These are phyloP conservation scores for Uloborus plumipes DNA, from an alignment of 2,888 invertebrate species.

Conservation along the genomic window DNA sequence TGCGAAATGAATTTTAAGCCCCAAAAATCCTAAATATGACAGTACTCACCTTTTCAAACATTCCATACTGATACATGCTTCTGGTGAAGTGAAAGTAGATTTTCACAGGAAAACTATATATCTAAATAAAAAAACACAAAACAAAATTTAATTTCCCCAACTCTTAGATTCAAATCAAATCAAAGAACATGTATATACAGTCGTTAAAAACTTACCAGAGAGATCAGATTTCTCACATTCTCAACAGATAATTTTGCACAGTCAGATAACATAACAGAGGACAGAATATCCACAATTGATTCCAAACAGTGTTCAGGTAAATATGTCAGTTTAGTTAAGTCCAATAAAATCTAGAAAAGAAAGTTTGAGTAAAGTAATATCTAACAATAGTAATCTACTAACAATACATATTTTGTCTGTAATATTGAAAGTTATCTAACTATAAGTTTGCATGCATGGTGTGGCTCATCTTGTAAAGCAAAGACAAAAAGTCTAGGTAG, in stretches of 20 bases:
- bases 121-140: slow-evolving; percentile 18
- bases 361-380: not conserved
- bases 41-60: slow-evolving; percentile 65
- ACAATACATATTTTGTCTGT: too few relatives aligned
- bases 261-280: slow-evolving; percentile 23
- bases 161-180: too few relatives aligned
- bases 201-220: slow-evolving; percentile 21
- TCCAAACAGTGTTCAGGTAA: slow-evolving; percentile 28
- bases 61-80: slow-evolving; percentile 63
- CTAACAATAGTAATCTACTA: too few relatives aligned
- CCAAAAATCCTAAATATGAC: not conserved
- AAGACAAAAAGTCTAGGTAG: too few relatives aligned
- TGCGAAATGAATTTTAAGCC: too few relatives aligned
- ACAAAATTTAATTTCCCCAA: not conserved
- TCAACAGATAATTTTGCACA: slow-evolving; percentile 34
- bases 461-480: too few relatives aligned
- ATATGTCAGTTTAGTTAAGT: slow-evolving; percentile 4
- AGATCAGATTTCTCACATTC: slow-evolving; percentile 14
- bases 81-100: slow-evolving; percentile 38
- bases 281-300: slow-evolving; percentile 25
- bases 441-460: too few relatives aligned
- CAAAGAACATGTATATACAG: not conserved
- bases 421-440: too few relatives aligned
- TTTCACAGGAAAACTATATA: slow-evolving; percentile 33
- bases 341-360: slow-evolving; percentile 24